Base-by-base conservation (phyloP, 2,888 invertebrate genomes). In the Epistrophella euchroma region DNA sequence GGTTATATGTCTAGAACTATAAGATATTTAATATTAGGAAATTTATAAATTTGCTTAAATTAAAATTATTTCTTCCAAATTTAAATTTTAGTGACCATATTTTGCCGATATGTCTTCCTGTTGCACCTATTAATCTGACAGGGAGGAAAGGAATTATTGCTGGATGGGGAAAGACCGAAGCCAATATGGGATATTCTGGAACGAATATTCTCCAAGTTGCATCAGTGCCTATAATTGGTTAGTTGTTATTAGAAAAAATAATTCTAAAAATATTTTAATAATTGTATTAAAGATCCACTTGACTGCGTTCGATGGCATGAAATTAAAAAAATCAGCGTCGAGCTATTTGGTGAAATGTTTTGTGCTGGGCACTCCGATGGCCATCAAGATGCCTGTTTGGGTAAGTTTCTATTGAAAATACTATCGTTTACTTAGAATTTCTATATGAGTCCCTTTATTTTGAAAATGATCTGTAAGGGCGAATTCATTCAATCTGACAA, bases 331-430 rank as follows among this genome's bases (percentile, higher is more conserved):
- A 97, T 97, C 62, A 94, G 94, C 4, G 95, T 97, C 0, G 96
- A 97, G 88, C 91, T 97, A 89, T 93, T 95, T 93, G 89, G 95
- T 91, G 95, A 96, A 92, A 97, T 97, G 97, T 95, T 97, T 88
- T 97, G 97, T 92, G 97, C 97, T 0, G 97, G 97, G 9, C 96
- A 97, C 90, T 95, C 96, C 0, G 96, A 96, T 88, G 97, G 97
- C 0, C 95, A 96, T 88, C 96, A 96, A 90, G 97, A 97, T 89
- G 97, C 97, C 5, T 97, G 97, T 88, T 93, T 97, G 90, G 97
- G 95, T 95, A 91, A 88, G 89, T 25, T 68, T 9, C 0, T 7
- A 17, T 15, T 15, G 15, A 40, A 32, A 32, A 7, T 32, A 32
- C 32, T 32, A 6, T 6, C 28, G 32, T 9, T 6, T 28, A 0